Base-by-base conservation (phyloP, 2,797 vertebrate genomes). In the Adelosebastes latens region DNA sequence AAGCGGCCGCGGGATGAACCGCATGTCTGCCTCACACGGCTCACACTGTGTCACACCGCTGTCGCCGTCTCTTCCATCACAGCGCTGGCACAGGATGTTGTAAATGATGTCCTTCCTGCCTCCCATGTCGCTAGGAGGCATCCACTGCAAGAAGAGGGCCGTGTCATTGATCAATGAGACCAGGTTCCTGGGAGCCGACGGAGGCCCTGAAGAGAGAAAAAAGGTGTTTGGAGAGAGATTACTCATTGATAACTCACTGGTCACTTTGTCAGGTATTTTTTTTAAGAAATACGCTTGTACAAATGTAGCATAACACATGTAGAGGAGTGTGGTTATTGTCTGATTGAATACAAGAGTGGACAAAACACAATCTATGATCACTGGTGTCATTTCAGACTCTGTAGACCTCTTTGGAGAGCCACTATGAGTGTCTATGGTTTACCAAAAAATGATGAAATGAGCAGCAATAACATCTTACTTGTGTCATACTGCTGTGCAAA, bases 151-250 rank as follows among this genome's bases (percentile, higher is more conserved):
- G 95, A 98, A 96, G 76, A 99, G 96, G 8, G 98, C 97, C 0
- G 98, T 99, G 89, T 99, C 98, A 2, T 99, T 99, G 94, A 99
- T 97, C 94, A 97, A 95, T 77, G 98, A 98, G 80, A 97, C 94
- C 87, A 99, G 93, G 80, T 98, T 98, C 86, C 98, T 96, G 2
- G 99, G 98, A 87, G 98, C 95, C 64, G 98, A 99, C 13, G 99
- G 99, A 22, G 98, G 97, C 77, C 97, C 99, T 99, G 90, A 36
- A 80, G 69, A 82, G 59, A 85, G 18, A 82, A 18, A 52, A 52
- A 70, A 49, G 63, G 6, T 4, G 13, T 64, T 86, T 56, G 18
- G 34, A 81, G 34, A 61, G 22, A 49, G 22, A 60, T 69, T 58
- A 42, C n/a, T 60, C 14, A 42, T 7, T 20, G 55, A 61, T 53